A percentile compares a stretch with the other conserved stretches of the same genome.
phyloP scores from a whole-genome alignment of 2,113 vertebrate genomes.

The Phaethon lepturus region DNA sequence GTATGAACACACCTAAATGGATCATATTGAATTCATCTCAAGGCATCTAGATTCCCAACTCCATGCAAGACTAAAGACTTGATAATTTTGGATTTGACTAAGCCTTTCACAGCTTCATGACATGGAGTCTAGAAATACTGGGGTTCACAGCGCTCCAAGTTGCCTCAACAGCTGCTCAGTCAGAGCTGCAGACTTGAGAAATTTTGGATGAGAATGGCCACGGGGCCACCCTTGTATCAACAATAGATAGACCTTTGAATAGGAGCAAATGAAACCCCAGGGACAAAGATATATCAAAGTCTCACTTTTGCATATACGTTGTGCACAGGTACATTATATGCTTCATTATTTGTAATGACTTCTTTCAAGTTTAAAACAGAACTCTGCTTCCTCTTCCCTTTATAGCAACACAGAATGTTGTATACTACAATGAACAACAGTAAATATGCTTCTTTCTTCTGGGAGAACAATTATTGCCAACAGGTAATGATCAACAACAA shows the following conservation, averaged over 20 bases:
- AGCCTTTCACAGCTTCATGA: not conserved
- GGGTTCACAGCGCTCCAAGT: not conserved
- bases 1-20: not conserved
- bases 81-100: not conserved
- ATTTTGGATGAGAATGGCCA: not conserved
- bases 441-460: not conserved
- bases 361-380: not conserved
- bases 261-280: not conserved
- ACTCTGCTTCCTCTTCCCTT: not conserved
- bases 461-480: not conserved
- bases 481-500: not conserved
- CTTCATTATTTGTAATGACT: not conserved
- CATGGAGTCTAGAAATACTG: not conserved
- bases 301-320: not conserved
- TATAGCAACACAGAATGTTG: not conserved
- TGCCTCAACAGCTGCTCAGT: not conserved
- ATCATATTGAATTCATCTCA: not conserved
- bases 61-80: not conserved
- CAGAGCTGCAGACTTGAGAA: not conserved
- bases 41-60: not conserved
- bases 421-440: not conserved
- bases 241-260: not conserved
- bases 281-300: not conserved
- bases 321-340: rapidly evolving
- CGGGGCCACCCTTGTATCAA: rapidly evolving